Evolutionary conservation across 2,797 vertebrate species (phyloP).

Genomic region (Myotis planiceps): DNA sequence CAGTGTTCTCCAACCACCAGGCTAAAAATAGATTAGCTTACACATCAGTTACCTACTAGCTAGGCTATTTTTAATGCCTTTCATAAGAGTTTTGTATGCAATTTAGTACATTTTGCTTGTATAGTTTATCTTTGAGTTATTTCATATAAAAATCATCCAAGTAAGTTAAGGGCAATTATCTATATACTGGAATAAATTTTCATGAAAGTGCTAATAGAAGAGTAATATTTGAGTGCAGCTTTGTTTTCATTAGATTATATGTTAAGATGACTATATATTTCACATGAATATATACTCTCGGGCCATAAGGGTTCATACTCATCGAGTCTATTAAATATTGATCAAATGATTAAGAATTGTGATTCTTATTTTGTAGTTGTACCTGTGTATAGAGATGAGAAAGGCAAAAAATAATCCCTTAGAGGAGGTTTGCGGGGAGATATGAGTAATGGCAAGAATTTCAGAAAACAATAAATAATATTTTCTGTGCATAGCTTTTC

Average conservation of each 20-base stretch:
- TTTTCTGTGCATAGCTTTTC: conserved; percentile 40
- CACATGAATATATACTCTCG: not conserved
- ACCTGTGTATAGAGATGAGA: not conserved
- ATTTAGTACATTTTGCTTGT: conserved; percentile 41
- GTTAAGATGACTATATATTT: conserved; percentile 21
- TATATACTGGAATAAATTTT: conserved; percentile 18
- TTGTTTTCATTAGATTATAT: not conserved
- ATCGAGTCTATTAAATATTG: not conserved
- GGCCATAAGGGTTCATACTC: not conserved
- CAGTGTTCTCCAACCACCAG: not conserved
- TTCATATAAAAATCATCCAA: not conserved
- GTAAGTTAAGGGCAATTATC: not conserved
- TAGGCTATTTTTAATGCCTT: conserved; percentile 52
- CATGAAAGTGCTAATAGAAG: not conserved
- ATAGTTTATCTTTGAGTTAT: not conserved
- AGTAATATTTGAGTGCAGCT: not conserved
- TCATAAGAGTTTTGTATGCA: conserved; percentile 2
- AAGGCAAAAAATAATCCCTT: not conserved
- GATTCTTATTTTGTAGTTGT: not conserved
- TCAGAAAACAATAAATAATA: not conserved
- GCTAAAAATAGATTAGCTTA: conserved; percentile 45
- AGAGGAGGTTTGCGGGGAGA: not conserved
- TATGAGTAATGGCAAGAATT: conserved; percentile 11
- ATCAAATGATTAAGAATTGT: not conserved
- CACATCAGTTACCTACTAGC: not conserved